Base-by-base conservation (phyloP, 2,113 vertebrate species). In the Dasyornis broadbenti region DNA sequence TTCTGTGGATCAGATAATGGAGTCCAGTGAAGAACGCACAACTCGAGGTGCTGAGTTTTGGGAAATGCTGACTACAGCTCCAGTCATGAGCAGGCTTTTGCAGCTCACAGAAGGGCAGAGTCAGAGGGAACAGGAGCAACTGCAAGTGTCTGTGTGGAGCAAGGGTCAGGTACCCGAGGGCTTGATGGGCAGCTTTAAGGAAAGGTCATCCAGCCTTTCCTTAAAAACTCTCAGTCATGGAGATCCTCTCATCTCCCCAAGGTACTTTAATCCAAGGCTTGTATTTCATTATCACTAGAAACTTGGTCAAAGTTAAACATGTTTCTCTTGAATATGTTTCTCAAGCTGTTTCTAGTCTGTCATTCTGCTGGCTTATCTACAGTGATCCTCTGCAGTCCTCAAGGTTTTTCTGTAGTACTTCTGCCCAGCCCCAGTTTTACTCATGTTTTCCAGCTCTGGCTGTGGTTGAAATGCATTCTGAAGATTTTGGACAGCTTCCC, bases 401-500 rank as follows among this genome's bases (percentile, higher is more conserved):
- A 33, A 39, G 23, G 26, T 50, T 87, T 56, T 87, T 66, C 69
- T 88, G 75, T 37, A 71, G 7, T 22, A 33, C 42, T 78, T 93
- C 75, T 94, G 59, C 92, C 63, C 59, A 17, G 85, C 66, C 18
- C 45, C 54, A 2, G 66, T 86, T 90, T 70, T 73, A 50, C 35
- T 89, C 5, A 1, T 87, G 87, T 76, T 88, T 94, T 77, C 77
- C 88, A 81, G 0, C 78, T 82, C 81, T 94, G 69, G 77, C 69
- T 1, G 0, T 75, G 42, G 49, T 42, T 93, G 45, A 95, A 94
- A 61, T 69, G 47, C 35, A 52, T 83, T 90, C 64, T 93, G 73
- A 87, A 87, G 63, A 63, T 66, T 61, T 92, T 93, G 94, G 95
- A 80, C 52, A 47, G 68, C 37, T 77, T 94, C 68, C 82, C 19